These are phyloP conservation scores for Gonocerus acuteangulatus DNA, from an alignment of 2,888 invertebrate genomes.

Conservation along the genomic window DNA sequence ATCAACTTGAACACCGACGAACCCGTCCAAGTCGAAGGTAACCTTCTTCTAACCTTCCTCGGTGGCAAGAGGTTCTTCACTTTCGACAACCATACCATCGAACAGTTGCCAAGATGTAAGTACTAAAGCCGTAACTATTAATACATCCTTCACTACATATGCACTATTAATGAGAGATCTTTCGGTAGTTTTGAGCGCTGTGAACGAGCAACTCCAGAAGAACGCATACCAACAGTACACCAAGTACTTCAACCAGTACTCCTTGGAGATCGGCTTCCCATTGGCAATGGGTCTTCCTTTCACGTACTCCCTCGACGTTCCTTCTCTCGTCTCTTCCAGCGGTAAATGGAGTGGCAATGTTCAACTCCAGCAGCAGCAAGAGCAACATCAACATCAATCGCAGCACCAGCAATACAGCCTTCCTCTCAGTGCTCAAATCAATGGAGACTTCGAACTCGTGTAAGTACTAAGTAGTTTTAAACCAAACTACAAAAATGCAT, in stretches of 20 bases:
- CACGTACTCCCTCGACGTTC: slow-evolving; percentile 54
- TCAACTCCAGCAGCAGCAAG: neutral
- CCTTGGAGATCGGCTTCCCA: slow-evolving; percentile 59
- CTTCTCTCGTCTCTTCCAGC: slow-evolving; percentile 46
- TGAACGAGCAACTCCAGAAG: slow-evolving; percentile 42
- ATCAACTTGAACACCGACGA: slow-evolving; percentile 37
- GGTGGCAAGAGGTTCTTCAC: slow-evolving; percentile 48
- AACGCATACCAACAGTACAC: slow-evolving; percentile 53
- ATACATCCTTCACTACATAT: neutral
- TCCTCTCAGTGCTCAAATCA: neutral
- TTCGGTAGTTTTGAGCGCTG: slow-evolving; percentile 41
- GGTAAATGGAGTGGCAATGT: neutral
- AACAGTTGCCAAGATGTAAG: slow-evolving; percentile 45
- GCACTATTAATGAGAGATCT: neutral
- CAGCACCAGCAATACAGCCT: neutral
- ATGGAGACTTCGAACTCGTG: neutral
- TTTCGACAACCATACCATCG: slow-evolving; percentile 51
- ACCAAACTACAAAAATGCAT: too few relatives aligned
- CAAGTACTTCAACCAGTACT: slow-evolving; percentile 53
- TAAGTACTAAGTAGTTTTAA: too few relatives aligned
- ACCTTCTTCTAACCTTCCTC: slow-evolving; percentile 46
- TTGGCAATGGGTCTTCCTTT: slow-evolving; percentile 65
- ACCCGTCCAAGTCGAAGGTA: slow-evolving; percentile 53
- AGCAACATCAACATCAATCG: too few relatives aligned
- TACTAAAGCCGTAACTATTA: too few relatives aligned